Conservation (phyloP, 1,140 invertebrate genomes). For the Aphelenchoides besseyi region DNA sequence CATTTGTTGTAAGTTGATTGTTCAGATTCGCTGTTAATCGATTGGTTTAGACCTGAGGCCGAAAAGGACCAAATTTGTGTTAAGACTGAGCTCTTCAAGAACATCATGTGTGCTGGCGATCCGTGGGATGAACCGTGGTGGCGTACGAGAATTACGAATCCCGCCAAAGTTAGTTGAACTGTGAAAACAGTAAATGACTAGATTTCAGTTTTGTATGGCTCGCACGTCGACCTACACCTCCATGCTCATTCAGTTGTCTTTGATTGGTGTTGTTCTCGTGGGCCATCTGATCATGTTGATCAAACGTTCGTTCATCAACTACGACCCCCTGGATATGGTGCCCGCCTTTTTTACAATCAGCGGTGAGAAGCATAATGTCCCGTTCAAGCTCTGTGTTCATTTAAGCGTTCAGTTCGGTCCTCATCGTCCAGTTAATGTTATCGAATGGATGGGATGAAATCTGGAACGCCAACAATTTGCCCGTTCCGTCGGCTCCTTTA, state of each 20-base stretch:
- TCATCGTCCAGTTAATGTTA: slow-evolving; percentile 4
- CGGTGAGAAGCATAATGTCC: background rate
- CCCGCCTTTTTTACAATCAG: background rate
- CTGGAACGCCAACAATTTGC: background rate
- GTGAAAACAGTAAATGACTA: too few species aligned
- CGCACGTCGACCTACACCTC: background rate
- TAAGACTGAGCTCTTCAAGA: background rate
- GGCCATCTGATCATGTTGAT: background rate
- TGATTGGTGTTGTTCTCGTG: background rate
- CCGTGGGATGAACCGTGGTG: background rate
- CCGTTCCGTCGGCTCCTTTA: background rate
- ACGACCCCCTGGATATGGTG: slow-evolving; percentile 9
- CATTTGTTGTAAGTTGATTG: too few species aligned
- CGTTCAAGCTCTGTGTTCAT: background rate
- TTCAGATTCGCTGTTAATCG: too few species aligned
- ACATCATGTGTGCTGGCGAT: background rate
- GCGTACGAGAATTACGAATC: background rate
- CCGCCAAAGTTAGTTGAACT: too few species aligned
- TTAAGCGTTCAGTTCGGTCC: background rate
- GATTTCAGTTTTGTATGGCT: background rate
- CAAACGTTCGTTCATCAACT: background rate
- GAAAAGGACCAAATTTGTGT: background rate
- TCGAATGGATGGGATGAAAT: background rate
- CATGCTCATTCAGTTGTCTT: background rate
- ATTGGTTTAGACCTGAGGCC: too few species aligned